Evolutionary conservation across 1,140 invertebrate species (phyloP), one percentile per base, ranked within the genome.

Genomic region (Dreissena polymorpha): DNA sequence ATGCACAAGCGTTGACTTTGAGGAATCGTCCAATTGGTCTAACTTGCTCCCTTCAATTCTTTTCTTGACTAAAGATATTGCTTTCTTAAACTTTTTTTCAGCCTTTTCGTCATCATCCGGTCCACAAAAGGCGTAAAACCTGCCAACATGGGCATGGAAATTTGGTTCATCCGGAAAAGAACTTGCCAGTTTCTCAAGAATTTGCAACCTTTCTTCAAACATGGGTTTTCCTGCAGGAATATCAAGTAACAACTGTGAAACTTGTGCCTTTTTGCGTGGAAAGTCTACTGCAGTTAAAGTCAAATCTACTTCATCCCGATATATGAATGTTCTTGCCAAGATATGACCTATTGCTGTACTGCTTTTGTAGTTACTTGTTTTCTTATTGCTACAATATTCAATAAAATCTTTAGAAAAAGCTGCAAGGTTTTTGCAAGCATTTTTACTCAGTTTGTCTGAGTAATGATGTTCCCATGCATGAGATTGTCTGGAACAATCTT

Each of bases 281-380:
- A 78, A 71, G 53, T 82, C 76, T 0, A 25, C 39, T 55, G 69
- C 69, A 39, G 78, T 80, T 25, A 83, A 68, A 0, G 72, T 80
- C 16, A 83, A 50, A 29, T 81, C 79, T 67, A 67, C 83, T 21
- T 83, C 68, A 69, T 86, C 86, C 21, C 86, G 57, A 50, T 79
- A 75, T 21, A 87, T 85, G 55, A 87, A 87, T 12, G 75, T 87
- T 69, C 63, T 83, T 68, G 86, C 85, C 50, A 87, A 65, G 73
- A 85, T 77, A 50, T 85, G 64, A 16, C 64, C 29, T 13, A 81
- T 81, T 1, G 60, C 85, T 13, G 63, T 27, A 53, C 76, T 76
- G 65, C n/a, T 76, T 60, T 51, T 63, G 5, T 72, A 68, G 74
- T 69, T 29, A 50, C 39, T 85, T 39, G 57, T 49, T 25, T 71